Evolutionary conservation across 2,888 invertebrate species (phyloP), one percentile per base, ranked within the genome.

Genomic region (Therioaphis trifolii): DNA sequence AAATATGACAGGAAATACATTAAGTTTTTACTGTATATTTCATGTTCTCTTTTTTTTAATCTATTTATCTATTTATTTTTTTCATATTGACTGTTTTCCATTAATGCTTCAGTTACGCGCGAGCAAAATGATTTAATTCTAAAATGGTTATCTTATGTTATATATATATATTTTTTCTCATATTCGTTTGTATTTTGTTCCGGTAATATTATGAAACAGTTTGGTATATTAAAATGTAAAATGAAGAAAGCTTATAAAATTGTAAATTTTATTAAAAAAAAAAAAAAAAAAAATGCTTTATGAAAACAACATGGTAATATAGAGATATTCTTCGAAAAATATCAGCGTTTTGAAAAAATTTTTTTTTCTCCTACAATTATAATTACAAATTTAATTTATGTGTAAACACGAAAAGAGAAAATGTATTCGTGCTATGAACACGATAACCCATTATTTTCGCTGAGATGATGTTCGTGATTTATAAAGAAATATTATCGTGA

Each of bases 1-100:
- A 68, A 78, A 40, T 69, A 69, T 55, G 78, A 69, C 40, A 68
- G 55, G 69, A 79, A 78, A n/a, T 55, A 14, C 55, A 79, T 79
- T 69, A 69, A 18, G 55, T 79, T 40, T 52, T 78, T 35, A 21
- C 24, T 77, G 4, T 66, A 40, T 77, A 66, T 77, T 49, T 66
- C 46, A 66, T 35, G n/a, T 46, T 76, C 66, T 35, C 63, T 24
- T 76, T 63, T 72, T 35, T 55, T 21, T 68, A 52, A 68, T 78
- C 35, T 78, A 52, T 55, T 24, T 77, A n/a, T 58, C 61, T 55
- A 11, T 78, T 21, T 78, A 40, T 55, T 24, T 77, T 29, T 58
- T 75, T 55, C 18, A 21, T 63, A 49, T 72, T 55, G 24, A 55
- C 21, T 40, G 52, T n/a, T 78, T 68, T 78, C 68, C 78, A 78